Conservation (phyloP, 2,888 invertebrate genomes). For the Hesperia comma region DNA sequence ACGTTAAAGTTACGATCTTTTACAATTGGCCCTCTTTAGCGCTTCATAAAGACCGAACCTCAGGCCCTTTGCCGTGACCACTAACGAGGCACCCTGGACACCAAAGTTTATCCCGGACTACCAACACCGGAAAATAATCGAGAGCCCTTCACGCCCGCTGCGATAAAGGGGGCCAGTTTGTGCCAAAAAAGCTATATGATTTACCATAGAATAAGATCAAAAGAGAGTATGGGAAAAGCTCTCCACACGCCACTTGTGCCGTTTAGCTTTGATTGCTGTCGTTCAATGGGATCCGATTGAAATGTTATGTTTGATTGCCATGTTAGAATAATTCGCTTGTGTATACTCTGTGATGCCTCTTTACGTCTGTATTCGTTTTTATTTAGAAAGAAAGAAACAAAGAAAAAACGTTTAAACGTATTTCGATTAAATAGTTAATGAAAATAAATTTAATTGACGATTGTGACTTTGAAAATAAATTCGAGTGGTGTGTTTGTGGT, state of each 20-base stretch:
- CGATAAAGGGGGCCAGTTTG: slow-evolving; percentile 50
- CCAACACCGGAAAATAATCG: slow-evolving; percentile 45
- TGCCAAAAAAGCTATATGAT: slow-evolving; percentile 53
- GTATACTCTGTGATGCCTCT: slow-evolving; percentile 13
- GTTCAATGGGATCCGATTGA: slow-evolving; percentile 38
- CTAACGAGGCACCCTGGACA: slow-evolving; percentile 45
- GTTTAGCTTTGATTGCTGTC: slow-evolving; percentile 42
- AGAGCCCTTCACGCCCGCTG: slow-evolving; percentile 45
- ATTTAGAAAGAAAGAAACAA: no score
- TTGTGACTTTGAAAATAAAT: no score
- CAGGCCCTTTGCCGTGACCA: slow-evolving; percentile 39
- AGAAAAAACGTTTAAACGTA: no score
- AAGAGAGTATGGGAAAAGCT: slow-evolving; percentile 46
- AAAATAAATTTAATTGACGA: no score
- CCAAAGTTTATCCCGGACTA: slow-evolving; percentile 46
- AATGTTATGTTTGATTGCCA: slow-evolving; percentile 40
- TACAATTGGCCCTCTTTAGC: neutral
- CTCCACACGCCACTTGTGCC: slow-evolving; percentile 37
- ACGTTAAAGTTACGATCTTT: no score
- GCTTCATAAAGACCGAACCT: neutral
- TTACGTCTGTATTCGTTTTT: neutral
- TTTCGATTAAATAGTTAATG: no score
- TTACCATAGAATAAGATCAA: slow-evolving; percentile 51
- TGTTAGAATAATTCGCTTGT: slow-evolving; percentile 36
- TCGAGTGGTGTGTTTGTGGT: no score